Evolutionary conservation across 2,888 invertebrate genomes (phyloP), one percentile per base, ranked within the genome.

Genomic region (Ornithoptera priamus): DNA sequence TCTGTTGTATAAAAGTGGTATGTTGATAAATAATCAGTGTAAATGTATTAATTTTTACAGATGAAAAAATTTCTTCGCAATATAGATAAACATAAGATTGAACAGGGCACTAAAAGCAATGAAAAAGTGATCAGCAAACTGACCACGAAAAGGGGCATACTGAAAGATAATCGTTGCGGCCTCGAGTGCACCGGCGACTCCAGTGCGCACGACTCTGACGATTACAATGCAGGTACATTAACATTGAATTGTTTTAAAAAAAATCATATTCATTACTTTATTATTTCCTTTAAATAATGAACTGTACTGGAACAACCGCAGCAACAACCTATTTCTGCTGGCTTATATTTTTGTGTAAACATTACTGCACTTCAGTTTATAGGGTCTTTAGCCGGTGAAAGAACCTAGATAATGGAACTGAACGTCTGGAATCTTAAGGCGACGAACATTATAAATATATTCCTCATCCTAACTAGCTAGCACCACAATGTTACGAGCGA

Each of bases 31-130:
- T 58, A 12, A 15, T 10, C 22, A 58, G 10, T 58, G 22, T 24
- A 20, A 22, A 58, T 22, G n/a, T 58, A 7, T 3, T 20, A 8
- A 56, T 22, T 58, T 58, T 58, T 76, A 18, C 75, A 90, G 89
- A 91, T 91, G 89, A 92, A 92, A 74, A 92, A 92, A 76, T 87
- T 89, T 73, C 84, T 92, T 10, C 89, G 92, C 69, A 92, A 90
- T 77, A 87, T 90, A 68, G 92, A 92, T 76, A 92, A 92, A 77
- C 90, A 92, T 75, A 91, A 90, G 79, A 86, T 81, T 72, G 90
- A 90, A 10, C 86, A 87, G 71, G 84, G 81, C 72, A 79, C 77
- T 72, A 89, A 88, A 75, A 77, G 76, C 65, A 81, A 72, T 46
- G 90, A 90, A 74, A 89, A 87, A 72, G 84, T 85, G 18, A 81